phyloP scores from a whole-genome alignment of 92 coral and sea anemone species.

The Porites divaricata region DNA sequence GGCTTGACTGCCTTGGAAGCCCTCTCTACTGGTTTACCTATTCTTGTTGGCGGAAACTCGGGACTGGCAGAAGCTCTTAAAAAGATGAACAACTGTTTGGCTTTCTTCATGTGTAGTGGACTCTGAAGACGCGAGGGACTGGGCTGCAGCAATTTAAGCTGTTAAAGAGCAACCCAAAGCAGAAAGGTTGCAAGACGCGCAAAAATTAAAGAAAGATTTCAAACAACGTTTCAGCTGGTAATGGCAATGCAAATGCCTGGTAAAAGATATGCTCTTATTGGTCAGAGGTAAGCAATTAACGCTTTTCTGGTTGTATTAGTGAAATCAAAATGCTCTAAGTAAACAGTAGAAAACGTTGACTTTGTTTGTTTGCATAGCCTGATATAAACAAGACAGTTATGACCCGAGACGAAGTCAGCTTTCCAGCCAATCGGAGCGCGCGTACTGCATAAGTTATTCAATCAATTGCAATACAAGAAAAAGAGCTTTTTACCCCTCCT shows the following conservation, averaged over 20 bases:
- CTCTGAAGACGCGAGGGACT: slow-evolving; percentile 1
- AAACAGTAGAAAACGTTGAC: too few relatives aligned
- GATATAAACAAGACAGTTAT: too few relatives aligned
- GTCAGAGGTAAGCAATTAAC: not conserved
- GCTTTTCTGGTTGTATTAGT: too few relatives aligned
- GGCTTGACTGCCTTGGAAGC: slow-evolving; percentile 45
- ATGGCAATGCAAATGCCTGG: slow-evolving; percentile 2
- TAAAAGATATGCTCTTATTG: not conserved
- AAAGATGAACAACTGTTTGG: not conserved
- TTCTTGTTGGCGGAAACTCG: slow-evolving; percentile 28
- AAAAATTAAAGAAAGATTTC: not conserved
- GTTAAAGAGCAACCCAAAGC: slow-evolving; percentile 12
- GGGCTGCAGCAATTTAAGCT: slow-evolving; percentile 31
- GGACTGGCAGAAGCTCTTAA: slow-evolving; percentile 41
- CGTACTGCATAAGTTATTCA: too few relatives aligned
- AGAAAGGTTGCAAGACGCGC: slow-evolving; percentile 7
- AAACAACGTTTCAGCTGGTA: slow-evolving; percentile 10
- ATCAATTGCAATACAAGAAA: too few relatives aligned
- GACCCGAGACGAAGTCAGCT: too few relatives aligned
- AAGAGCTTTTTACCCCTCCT: too few relatives aligned
- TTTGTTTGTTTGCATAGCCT: too few relatives aligned
- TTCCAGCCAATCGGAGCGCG: too few relatives aligned
- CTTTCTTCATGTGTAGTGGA: slow-evolving; percentile 33
- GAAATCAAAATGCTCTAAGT: too few relatives aligned
- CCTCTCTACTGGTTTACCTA: slow-evolving; percentile 40